phyloP scores from a whole-genome alignment of 2,113 vertebrate genomes.

The Axis porcinus region DNA sequence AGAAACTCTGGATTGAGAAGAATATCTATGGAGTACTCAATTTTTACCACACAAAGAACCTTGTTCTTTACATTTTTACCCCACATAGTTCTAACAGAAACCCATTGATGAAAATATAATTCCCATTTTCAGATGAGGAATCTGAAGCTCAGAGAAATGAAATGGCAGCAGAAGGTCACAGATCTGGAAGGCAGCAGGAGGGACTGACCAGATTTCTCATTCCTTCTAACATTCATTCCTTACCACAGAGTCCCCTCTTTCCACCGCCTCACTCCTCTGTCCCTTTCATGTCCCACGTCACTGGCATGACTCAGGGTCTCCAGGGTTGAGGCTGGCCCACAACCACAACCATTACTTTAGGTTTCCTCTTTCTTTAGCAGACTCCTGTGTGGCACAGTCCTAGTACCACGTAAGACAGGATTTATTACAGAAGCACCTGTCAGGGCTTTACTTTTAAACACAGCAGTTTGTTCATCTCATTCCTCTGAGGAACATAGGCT shows the following conservation, averaged over 20 bases:
- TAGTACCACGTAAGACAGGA: not conserved
- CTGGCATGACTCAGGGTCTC: too few species aligned
- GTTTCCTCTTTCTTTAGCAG: not conserved
- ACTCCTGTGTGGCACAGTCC: not conserved
- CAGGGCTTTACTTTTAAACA: not conserved
- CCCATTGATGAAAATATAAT: not conserved
- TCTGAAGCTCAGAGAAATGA: not conserved
- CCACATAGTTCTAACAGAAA: not conserved
- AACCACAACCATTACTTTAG: not conserved
- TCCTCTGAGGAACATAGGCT: not conserved
- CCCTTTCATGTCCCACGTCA: not conserved
- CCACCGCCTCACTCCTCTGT: rapidly evolving
- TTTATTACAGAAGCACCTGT: not conserved
- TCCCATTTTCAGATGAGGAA: not conserved
- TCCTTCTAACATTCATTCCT: not conserved
- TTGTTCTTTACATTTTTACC: not conserved
- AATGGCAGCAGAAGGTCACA: not conserved
- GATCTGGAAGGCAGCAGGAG: not conserved
- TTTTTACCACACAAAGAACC: not conserved
- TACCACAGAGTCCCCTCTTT: not conserved
- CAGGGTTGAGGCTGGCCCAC: not conserved
- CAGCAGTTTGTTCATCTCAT: not conserved
- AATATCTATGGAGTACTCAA: not conserved
- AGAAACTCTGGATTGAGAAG: not conserved
- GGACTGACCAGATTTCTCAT: not conserved